Evolutionary conservation across 1,140 invertebrate genomes (phyloP).

Genomic region (Bombus waltoni): DNA sequence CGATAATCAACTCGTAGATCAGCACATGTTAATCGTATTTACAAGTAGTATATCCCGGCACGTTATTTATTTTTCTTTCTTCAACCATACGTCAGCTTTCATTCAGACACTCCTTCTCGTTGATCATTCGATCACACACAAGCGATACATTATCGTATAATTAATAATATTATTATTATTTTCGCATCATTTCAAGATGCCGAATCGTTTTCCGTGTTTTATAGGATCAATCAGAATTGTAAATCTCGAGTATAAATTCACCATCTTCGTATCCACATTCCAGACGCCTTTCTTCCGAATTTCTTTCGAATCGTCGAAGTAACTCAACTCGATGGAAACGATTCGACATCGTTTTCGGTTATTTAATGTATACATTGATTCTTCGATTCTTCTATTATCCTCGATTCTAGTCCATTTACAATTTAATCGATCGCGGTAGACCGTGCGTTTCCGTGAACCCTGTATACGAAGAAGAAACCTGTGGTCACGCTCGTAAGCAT

Average conservation of each 20-base stretch:
- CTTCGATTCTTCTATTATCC: neutral
- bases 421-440: constrained; percentile 22
- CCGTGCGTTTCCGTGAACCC: constrained; percentile 19
- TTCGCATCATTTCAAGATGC: neutral
- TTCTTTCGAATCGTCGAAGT: neutral
- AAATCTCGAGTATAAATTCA: neutral
- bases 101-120: constrained; percentile 39
- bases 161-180: neutral
- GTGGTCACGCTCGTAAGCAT: neutral
- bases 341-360: neutral
- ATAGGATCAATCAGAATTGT: neutral
- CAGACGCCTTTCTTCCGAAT: too few relatives aligned
- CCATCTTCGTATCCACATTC: neutral
- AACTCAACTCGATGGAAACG: neutral
- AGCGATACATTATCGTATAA: constrained; percentile 4
- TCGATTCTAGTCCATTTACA: constrained; percentile 24
- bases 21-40: constrained; percentile 57
- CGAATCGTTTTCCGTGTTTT: constrained; percentile 16
- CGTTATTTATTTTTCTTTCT: neutral
- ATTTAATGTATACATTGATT: neutral
- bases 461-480: constrained; percentile 32
- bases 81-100: constrained; percentile 35
- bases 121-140: constrained; percentile 40
- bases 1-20: constrained; percentile 59
- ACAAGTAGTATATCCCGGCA: constrained; percentile 45